Conservation (phyloP, 2,888 invertebrate genomes). For the Metallyticus violacea region DNA sequence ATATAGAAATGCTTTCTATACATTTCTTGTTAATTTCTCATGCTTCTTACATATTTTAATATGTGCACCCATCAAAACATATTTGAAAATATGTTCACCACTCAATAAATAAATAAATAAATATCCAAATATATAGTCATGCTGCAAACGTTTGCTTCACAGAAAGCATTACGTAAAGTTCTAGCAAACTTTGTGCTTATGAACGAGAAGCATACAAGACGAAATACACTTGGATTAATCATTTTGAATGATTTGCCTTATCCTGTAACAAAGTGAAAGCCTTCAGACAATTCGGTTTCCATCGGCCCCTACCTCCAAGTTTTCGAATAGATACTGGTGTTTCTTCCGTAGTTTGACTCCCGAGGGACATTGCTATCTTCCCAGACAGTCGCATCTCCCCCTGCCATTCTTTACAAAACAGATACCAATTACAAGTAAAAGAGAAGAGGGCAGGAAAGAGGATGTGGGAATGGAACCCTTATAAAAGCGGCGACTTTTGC, state of each 20-base stretch:
- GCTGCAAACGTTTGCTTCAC: neutral
- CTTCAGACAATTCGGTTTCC: neutral
- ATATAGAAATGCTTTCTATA: too few species aligned
- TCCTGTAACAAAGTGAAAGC: neutral
- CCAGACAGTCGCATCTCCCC: slow-evolving; percentile 18
- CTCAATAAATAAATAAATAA: too few species aligned
- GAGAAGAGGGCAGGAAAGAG: neutral
- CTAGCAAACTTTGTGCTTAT: neutral
- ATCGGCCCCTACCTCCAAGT: neutral
- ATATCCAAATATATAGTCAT: too few species aligned
- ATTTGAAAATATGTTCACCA: too few species aligned
- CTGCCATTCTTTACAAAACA: slow-evolving; percentile 7
- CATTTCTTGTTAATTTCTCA: too few species aligned
- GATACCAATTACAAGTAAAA: neutral
- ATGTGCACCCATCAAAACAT: too few species aligned
- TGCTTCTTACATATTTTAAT: too few species aligned
- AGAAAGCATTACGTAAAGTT: neutral
- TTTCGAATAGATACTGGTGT: neutral
- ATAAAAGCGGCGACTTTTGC: neutral
- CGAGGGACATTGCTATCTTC: slow-evolving; percentile 17
- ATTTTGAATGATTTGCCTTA: too few species aligned
- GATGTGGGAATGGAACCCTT: neutral
- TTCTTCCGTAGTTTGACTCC: slow-evolving; percentile 9
- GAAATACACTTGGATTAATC: neutral
- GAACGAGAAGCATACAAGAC: neutral